These are phyloP conservation scores for Leptopilina clavipes DNA, from an alignment of 1,140 invertebrate genomes.

Conservation along the genomic window DNA sequence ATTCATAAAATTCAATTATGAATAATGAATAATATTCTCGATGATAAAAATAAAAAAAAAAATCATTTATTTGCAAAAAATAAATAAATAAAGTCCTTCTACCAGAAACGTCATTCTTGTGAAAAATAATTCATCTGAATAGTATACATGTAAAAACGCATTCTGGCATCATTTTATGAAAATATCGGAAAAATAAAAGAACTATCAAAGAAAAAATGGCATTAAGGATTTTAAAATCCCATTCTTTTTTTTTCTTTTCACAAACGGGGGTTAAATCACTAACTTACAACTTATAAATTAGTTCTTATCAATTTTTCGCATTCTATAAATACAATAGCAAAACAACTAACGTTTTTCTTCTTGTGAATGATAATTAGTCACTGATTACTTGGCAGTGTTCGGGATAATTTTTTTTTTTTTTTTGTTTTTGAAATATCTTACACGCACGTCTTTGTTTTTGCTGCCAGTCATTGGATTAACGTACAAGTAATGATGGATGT, in stretches of 20 bases:
- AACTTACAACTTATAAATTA: slow-evolving; percentile 2
- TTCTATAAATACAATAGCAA: slow-evolving; percentile 3
- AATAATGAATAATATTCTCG: neutral
- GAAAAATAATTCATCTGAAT: slow-evolving; percentile 20
- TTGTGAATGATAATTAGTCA: neutral
- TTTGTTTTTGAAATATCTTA: neutral
- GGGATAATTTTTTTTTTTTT: neutral
- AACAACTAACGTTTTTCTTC: neutral
- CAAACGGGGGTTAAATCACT: neutral
- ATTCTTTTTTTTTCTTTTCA: neutral
- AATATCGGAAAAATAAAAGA: neutral
- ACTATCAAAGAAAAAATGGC: neutral
- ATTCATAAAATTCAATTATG: neutral
- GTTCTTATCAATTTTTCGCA: slow-evolving; percentile 11
- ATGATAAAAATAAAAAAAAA: neutral
- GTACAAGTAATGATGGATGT: neutral
- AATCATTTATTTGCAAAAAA: neutral
- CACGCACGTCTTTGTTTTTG: slow-evolving; percentile 3
- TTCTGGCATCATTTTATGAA: neutral
- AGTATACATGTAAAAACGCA: slow-evolving; percentile 7
- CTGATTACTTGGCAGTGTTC: neutral
- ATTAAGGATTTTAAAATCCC: neutral
- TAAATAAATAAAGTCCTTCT: neutral
- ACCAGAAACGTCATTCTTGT: slow-evolving; percentile 1
- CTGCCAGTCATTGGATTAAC: neutral